A percentile compares a stretch with the other conserved stretches of the same genome.
Evolutionary conservation across 2,888 invertebrate species (phyloP).

Genomic region (Orgyia antiqua): DNA sequence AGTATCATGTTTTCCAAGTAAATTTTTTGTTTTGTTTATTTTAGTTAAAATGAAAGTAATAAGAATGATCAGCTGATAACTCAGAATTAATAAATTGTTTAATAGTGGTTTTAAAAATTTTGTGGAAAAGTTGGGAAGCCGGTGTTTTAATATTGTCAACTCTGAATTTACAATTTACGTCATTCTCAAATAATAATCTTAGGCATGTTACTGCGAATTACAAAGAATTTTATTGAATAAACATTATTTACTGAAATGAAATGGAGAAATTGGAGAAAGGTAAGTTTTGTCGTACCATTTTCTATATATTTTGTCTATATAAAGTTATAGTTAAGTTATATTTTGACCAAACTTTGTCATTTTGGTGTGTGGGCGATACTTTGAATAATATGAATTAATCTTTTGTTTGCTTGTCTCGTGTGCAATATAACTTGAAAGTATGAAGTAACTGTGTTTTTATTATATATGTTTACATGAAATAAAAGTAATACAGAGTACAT

Average conservation of each 20-base stretch:
- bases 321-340: constrained; percentile 21
- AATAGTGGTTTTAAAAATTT: too few relatives aligned
- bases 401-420: constrained; percentile 53
- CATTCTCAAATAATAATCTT: constrained; percentile 26
- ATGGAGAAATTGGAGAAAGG: constrained; percentile 65
- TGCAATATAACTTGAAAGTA: constrained; percentile 15
- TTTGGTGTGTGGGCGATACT: constrained; percentile 66
- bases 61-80: too few relatives aligned
- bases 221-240: constrained; percentile 27
- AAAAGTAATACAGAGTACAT: too few relatives aligned
- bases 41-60: too few relatives aligned
- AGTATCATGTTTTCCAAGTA: too few relatives aligned
- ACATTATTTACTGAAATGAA: constrained; percentile 50
- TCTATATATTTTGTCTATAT: background rate
- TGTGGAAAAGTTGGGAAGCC: too few relatives aligned
- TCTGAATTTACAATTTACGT: constrained; percentile 17
- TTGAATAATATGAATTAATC: constrained; percentile 48
- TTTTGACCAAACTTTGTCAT: constrained; percentile 45
- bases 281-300: constrained; percentile 26
- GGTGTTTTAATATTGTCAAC: too few relatives aligned
- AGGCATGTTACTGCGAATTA: constrained; percentile 28
- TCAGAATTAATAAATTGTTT: too few relatives aligned
- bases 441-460: too few relatives aligned
- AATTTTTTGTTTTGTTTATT: too few relatives aligned
- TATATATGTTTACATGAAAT: too few relatives aligned